These are phyloP conservation scores for Bombus consobrinus DNA, from an alignment of 1,140 invertebrate species.

Conservation along the genomic window DNA sequence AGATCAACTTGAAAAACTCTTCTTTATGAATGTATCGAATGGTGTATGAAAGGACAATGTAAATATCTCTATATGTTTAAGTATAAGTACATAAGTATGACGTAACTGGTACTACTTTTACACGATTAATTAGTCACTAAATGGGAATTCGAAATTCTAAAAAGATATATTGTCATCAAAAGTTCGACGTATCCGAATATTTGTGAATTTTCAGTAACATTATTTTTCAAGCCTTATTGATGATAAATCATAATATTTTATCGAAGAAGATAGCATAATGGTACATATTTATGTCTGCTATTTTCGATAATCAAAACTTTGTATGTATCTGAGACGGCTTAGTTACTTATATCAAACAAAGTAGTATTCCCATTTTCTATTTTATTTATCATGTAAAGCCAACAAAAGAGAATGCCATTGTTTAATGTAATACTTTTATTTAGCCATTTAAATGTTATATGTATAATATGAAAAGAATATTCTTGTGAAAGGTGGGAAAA, in stretches of 20 bases:
- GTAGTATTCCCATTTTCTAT: background rate
- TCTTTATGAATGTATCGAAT: background rate
- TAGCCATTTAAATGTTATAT: background rate
- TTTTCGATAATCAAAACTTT: background rate
- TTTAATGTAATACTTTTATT: constrained; percentile 11
- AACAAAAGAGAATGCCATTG: constrained; percentile 18
- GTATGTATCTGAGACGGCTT: background rate
- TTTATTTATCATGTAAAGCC: background rate
- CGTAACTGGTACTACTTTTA: constrained; percentile 48
- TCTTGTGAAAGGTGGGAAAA: no score
- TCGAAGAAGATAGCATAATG: background rate
- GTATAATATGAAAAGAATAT: background rate
- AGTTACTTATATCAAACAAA: constrained; percentile 2
- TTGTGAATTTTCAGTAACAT: background rate
- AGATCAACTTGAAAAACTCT: background rate
- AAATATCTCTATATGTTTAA: constrained; percentile 21
- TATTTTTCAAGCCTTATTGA: background rate
- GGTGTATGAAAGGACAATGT: constrained; percentile 7
- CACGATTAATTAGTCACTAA: constrained; percentile 19
- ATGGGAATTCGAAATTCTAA: constrained; percentile 18
- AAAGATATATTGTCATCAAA: background rate
- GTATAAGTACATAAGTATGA: background rate
- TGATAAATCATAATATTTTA: background rate
- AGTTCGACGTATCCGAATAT: background rate
- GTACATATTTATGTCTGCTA: background rate